phyloP scores from a whole-genome alignment of 2,888 invertebrate genomes.

The Aphrophora alni region DNA sequence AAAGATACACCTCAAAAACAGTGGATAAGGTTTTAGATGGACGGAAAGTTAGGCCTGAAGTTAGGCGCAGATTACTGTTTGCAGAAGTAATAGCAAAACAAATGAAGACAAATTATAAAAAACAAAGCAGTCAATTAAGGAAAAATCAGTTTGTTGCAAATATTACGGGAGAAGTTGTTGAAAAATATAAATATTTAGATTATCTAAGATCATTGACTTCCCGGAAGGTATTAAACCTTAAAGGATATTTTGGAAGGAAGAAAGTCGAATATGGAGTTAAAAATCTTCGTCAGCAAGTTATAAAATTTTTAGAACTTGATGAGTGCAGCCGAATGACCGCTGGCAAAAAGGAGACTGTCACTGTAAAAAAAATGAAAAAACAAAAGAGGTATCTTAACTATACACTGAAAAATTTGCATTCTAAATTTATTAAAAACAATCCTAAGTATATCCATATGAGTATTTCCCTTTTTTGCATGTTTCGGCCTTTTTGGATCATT shows the following conservation, averaged over 20 bases:
- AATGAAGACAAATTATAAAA: background rate
- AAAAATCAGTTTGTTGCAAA: background rate
- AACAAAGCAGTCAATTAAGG: too few relatives aligned
- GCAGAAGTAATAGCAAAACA: conserved; percentile 3
- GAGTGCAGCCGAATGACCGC: background rate
- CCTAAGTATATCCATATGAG: background rate
- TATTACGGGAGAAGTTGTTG: background rate
- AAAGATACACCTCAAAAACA: background rate
- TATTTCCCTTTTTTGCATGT: background rate
- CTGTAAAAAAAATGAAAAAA: background rate
- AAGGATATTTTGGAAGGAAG: background rate
- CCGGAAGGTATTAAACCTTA: background rate
- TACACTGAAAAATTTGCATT: background rate
- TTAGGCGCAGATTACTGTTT: background rate
- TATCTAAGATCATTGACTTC: background rate
- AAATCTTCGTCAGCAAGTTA: background rate
- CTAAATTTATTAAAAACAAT: background rate
- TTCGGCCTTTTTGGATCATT: background rate
- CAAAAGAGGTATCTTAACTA: background rate
- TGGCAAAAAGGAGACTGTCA: background rate
- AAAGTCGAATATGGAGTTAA: background rate
- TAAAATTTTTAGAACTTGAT: background rate
- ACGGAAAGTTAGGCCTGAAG: background rate
- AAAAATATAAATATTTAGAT: background rate
- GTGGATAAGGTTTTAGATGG: background rate